Evolutionary conservation across 2,113 vertebrate genomes (phyloP).

Genomic region (Pollachius pollachius): DNA sequence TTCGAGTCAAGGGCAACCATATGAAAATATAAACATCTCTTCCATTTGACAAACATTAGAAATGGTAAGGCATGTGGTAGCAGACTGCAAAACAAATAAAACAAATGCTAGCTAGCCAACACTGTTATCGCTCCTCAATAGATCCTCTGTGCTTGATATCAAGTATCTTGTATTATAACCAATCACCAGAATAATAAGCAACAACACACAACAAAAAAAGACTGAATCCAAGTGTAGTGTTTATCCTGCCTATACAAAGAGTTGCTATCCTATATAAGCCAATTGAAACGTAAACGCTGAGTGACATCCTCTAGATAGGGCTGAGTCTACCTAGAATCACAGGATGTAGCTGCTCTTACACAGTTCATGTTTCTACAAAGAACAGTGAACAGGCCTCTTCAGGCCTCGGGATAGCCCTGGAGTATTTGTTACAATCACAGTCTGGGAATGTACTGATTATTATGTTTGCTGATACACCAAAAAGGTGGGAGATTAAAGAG

Average conservation of each 20-base stretch:
- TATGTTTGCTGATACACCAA: slow-evolving; percentile 45
- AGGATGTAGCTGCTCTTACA: slow-evolving; percentile 13
- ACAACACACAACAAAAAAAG: slow-evolving; percentile 55
- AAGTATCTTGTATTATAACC: slow-evolving; percentile 23
- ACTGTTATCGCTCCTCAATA: neutral
- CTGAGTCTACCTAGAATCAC: slow-evolving; percentile 20
- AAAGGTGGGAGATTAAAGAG: slow-evolving; percentile 15
- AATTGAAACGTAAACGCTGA: slow-evolving; percentile 35
- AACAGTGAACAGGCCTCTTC: slow-evolving; percentile 13
- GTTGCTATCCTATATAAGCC: slow-evolving; percentile 12
- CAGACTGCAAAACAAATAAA: slow-evolving; percentile 35
- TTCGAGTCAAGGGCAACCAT: slow-evolving; percentile 65
- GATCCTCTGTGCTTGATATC: slow-evolving; percentile 36
- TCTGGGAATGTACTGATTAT: slow-evolving; percentile 69
- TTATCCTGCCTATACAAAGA: slow-evolving; percentile 34
- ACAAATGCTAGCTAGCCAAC: neutral
- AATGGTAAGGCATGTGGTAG: slow-evolving; percentile 66
- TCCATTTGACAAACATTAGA: slow-evolving; percentile 62
- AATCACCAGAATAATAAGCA: slow-evolving; percentile 39
- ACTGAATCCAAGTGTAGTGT: slow-evolving; percentile 56
- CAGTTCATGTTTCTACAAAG: slow-evolving; percentile 6
- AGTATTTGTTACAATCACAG: slow-evolving; percentile 55
- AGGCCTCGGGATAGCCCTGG: slow-evolving; percentile 16
- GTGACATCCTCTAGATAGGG: slow-evolving; percentile 14
- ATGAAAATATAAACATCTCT: slow-evolving; percentile 72